These are phyloP conservation scores for Trinectes maculatus DNA, from an alignment of 2,113 vertebrate species.

Conservation along the genomic window DNA sequence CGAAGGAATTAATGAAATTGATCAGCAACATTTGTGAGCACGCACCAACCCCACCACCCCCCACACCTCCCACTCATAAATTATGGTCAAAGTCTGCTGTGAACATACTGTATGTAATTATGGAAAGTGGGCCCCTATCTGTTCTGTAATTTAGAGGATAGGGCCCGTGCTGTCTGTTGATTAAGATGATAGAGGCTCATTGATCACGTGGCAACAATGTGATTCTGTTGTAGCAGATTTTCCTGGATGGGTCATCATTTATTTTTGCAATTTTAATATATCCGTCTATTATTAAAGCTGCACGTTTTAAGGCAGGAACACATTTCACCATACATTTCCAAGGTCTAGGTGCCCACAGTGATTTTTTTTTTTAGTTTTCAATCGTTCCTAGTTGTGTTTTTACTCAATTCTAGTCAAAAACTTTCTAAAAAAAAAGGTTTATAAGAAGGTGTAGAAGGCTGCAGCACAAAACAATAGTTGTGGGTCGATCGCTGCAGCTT, in stretches of 20 bases:
- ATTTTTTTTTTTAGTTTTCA: no score
- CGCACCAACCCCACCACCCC: background rate
- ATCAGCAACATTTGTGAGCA: conserved; percentile 13
- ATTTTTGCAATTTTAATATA: no score
- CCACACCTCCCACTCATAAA: conserved; percentile 10
- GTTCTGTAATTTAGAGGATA: background rate
- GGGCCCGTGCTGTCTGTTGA: background rate
- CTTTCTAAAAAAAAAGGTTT: no score
- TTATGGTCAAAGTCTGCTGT: conserved; percentile 26
- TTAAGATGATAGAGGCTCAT: background rate
- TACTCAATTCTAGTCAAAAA: no score
- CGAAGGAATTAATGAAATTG: conserved; percentile 23
- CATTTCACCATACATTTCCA: no score
- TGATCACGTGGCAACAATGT: conserved; percentile 1
- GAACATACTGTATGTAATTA: conserved; percentile 19
- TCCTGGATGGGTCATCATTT: no score
- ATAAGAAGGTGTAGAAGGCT: background rate
- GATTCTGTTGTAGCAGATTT: background rate
- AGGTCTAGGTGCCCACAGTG: no score
- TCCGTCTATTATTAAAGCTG: background rate
- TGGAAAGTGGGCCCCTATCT: conserved; percentile 16
- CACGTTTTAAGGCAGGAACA: no score
- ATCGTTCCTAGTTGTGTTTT: background rate
- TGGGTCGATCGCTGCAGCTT: background rate
- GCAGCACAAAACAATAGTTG: background rate